Percentiles rank a stretch among this genome's conserved stretches.
Evolutionary conservation across 1,140 invertebrate genomes (phyloP).

Genomic region (Platyura marginata): DNA sequence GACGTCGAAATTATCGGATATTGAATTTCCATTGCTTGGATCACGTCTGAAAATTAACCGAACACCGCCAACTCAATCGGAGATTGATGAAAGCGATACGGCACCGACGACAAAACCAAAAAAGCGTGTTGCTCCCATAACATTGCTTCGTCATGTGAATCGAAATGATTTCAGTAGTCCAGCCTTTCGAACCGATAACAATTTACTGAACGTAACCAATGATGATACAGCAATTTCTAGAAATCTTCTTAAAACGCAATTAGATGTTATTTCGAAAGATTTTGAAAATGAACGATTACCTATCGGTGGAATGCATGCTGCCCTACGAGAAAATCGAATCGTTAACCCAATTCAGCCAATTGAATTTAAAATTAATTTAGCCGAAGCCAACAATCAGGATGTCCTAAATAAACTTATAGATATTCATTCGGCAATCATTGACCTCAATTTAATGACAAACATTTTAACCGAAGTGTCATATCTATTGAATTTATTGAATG

Average conservation of each 20-base stretch:
- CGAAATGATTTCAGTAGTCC: constrained; percentile 6
- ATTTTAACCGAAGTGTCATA: constrained; percentile 17
- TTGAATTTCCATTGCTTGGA: background rate
- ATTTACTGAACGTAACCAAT: constrained; percentile 14
- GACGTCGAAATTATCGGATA: background rate
- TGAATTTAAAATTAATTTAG: background rate
- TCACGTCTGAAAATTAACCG: background rate
- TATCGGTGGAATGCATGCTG: background rate
- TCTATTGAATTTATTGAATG: constrained; percentile 15
- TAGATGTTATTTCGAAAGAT: constrained; percentile 1
- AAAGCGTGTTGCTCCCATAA: constrained; percentile 18
- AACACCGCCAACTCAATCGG: background rate
- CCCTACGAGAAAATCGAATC: background rate
- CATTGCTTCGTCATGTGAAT: constrained; percentile 13
- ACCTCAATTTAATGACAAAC: constrained; percentile 17
- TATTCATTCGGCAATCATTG: constrained; percentile 15
- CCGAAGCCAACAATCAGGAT: background rate
- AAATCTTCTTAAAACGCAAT: background rate
- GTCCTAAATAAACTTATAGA: constrained; percentile 9
- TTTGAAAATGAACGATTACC: constrained; percentile 1
- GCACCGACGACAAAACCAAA: constrained; percentile 9
- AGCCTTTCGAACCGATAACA: constrained; percentile 19
- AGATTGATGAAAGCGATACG: background rate
- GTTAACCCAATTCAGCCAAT: background rate
- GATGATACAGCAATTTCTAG: constrained; percentile 4